These are phyloP conservation scores for Hartigia nigra DNA, from an alignment of 2,888 invertebrate genomes.

Conservation along the genomic window DNA sequence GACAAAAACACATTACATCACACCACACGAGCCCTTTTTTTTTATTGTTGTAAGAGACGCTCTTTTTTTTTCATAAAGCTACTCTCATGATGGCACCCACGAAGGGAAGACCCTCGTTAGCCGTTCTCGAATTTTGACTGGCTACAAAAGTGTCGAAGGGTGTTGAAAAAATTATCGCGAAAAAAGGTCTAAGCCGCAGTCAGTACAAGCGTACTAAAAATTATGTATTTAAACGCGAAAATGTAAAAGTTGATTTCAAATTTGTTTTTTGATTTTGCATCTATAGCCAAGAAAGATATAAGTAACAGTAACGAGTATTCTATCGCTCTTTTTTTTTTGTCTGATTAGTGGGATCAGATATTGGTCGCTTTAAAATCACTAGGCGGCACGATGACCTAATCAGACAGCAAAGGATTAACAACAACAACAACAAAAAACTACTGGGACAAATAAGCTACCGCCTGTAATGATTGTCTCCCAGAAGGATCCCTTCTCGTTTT, in stretches of 20 bases:
- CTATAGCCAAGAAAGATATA: not conserved
- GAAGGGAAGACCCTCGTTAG: slow-evolving; percentile 18
- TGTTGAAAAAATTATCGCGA: not conserved
- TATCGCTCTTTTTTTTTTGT: not conserved
- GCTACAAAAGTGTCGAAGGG: not conserved
- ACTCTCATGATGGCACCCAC: not conserved
- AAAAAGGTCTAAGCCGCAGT: not conserved
- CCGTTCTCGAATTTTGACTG: slow-evolving; percentile 11
- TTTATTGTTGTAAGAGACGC: not conserved
- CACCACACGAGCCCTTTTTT: slow-evolving; percentile 9
- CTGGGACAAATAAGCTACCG: slow-evolving; percentile 18
- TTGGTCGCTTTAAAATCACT: slow-evolving; percentile 40
- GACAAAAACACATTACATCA: slow-evolving; percentile 8
- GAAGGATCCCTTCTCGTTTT: slow-evolving; percentile 1
- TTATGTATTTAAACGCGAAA: not conserved
- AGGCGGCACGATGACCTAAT: slow-evolving; percentile 38
- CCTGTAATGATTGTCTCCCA: slow-evolving; percentile 11
- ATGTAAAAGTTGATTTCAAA: not conserved
- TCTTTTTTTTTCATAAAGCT: not conserved
- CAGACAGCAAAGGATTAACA: slow-evolving; percentile 25
- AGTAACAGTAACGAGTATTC: not conserved
- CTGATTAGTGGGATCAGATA: slow-evolving; percentile 17
- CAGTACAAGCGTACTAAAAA: not conserved
- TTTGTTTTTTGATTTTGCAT: not conserved
- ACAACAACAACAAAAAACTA: slow-evolving; percentile 9